Base-by-base conservation (phyloP, 1,140 invertebrate species). In the Cepaea nemoralis region DNA sequence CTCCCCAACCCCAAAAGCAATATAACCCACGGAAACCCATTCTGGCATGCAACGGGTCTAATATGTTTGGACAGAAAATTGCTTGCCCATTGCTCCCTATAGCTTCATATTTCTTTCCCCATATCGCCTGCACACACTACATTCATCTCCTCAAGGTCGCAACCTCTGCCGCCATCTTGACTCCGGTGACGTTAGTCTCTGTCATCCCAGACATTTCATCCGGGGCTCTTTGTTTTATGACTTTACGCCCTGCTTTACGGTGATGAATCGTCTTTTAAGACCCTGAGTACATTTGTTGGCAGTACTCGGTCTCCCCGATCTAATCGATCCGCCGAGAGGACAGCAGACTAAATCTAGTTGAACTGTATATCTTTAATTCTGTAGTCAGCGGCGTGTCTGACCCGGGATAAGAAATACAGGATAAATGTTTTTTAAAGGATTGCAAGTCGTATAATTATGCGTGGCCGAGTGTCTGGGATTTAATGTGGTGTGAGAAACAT, bases 21-120 rank as follows among this genome's bases (percentile, higher is more conserved):
- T 55, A 55, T 55, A 3, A 8, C 22, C 22, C 50, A 10, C n/a
- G 22, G 8, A 5, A 55, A 55, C 50, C 50, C 22, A 55, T 22
- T 55, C 50, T 55, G 3, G 50, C 50, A 55, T 55, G 70, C 70
- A 73, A n/a, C 37, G 10, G 27, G 35, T 48, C 45, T 73, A 73
- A 73, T 73, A 75, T 75, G 73, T 48, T 75, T 50, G 42, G 1
- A 42, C 45, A 50, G 73, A 75, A 75, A 75, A 75, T 75, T 75
- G 73, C 42, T 27, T 75, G 73, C 12, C 42, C 42, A 19, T 22
- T 50, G 73, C n/a, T 27, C 73, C 73, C 19, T 14, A 27, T 55
- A 50, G 39, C 73, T 75, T 75, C 73, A 50, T 50, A 27, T 75
- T 24, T 22, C 27, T 10, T n/a, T 35, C 27, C n/a, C 48, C 42